Evolutionary conservation across 2,113 vertebrate species (phyloP).

Genomic region (Ranitomeya imitator): DNA sequence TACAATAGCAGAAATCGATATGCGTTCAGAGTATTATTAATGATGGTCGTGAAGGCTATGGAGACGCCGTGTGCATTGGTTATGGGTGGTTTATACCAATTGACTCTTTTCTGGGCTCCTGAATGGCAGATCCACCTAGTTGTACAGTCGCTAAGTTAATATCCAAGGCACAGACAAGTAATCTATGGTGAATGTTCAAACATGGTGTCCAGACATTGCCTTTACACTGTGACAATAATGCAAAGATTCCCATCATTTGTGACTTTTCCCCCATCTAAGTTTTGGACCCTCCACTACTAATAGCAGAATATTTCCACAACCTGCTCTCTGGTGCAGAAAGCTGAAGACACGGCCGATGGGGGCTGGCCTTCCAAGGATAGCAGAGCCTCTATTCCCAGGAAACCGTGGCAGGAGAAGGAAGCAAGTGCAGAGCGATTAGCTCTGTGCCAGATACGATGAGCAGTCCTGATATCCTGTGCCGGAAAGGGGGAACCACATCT

Average conservation of each 20-base stretch:
- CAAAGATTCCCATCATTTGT: too few species aligned
- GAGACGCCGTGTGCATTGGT: not conserved
- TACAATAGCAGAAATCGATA: not conserved
- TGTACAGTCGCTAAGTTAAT: not conserved
- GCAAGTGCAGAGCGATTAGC: slow-evolving; percentile 61
- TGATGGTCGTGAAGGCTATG: not conserved
- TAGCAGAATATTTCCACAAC: not conserved
- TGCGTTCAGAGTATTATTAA: not conserved
- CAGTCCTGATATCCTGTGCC: slow-evolving; percentile 65
- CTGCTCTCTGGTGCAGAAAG: slow-evolving; percentile 28
- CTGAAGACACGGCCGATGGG: slow-evolving; percentile 5
- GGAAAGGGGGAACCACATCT: slow-evolving; percentile 61
- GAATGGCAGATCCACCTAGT: not conserved
- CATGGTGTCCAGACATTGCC: not conserved
- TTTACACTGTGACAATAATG: not conserved
- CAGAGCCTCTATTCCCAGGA: slow-evolving; percentile 48
- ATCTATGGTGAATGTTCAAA: not conserved
- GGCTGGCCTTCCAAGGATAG: slow-evolving; percentile 52
- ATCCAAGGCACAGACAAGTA: not conserved
- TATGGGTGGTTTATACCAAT: not conserved
- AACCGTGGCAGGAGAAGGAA: slow-evolving; percentile 59
- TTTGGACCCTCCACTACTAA: not conserved
- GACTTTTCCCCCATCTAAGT: too few species aligned
- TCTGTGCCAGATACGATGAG: slow-evolving; percentile 66
- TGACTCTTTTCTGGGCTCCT: not conserved